Evolutionary conservation across 2,113 vertebrate species (phyloP), one percentile per base, ranked within the genome.

Genomic region (Eudorcas thomsonii): DNA sequence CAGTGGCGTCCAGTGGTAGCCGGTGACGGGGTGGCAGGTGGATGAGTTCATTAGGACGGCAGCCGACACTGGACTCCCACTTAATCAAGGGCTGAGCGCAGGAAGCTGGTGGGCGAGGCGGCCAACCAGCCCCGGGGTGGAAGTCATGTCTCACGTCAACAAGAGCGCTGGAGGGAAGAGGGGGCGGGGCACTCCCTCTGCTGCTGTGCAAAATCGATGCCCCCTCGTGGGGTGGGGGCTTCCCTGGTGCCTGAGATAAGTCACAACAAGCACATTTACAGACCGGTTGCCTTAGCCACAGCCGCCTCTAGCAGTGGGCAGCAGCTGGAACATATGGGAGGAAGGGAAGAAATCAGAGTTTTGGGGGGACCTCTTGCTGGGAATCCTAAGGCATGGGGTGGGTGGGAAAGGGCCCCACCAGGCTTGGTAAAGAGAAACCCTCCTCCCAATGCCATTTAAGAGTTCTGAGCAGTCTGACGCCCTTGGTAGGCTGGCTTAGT

Each of bases 31-130:
- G 16, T 13, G 55, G 91, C 97, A 97, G 98, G 98, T 50, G 36
- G 97, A 98, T 97, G 98, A 98, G 98, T 98, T 98, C 98, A 98
- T 98, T 98, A 99, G 98, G 93, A 89, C 93, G 64, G 98, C 89
- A 93, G 97, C 90, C 97, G 97, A 97, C 95, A 54, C 88, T 88
- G 96, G 97, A 83, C 93, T 98, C 89, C 94, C 98, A 98, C 97
- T 98, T 98, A 98, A 98, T 98, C 98, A 98, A 92, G 94, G 98
- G 62, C 45, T 89, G 81, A 93, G 91, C 43, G n/a, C 67, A 50
- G 23, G 7, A 6, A 62, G 80, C 98, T 83, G 94, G 95, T 83
- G 9, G 4, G 81, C 5, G 30, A 95, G 87, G 90, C 71, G 30
- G 96, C 82, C 95, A 59, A 86, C 84, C 19, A 78, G 90, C 97